Evolutionary conservation across 2,797 vertebrate species (phyloP).

Genomic region (Carcharodon carcharias): DNA sequence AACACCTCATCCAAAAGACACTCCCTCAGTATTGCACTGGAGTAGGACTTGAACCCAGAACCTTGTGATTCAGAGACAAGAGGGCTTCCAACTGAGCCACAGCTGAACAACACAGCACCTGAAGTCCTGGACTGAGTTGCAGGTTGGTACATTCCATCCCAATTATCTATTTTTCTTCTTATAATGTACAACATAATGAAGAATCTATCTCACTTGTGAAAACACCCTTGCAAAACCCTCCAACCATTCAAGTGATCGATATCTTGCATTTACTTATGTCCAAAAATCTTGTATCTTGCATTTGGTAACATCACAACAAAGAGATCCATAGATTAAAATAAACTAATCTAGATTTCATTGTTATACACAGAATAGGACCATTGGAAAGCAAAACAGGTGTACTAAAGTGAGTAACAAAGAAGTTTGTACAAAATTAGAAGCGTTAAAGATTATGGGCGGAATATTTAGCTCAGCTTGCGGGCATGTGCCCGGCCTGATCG

Average conservation of each 20-base stretch:
- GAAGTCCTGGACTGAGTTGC: not conserved
- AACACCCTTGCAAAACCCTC: slow-evolving; percentile 10
- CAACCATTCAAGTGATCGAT: slow-evolving; percentile 15
- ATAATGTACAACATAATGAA: not conserved
- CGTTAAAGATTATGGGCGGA: not conserved
- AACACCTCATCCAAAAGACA: too few species aligned
- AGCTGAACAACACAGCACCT: too few species aligned
- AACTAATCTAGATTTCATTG: not conserved
- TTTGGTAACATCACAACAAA: not conserved
- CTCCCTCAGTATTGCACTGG: too few species aligned
- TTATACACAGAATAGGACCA: not conserved
- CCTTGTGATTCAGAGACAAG: too few species aligned
- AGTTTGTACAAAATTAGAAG: too few species aligned
- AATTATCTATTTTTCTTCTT: not conserved
- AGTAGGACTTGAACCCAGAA: too few species aligned
- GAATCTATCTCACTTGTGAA: not conserved
- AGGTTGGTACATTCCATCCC: not conserved
- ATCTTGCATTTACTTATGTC: slow-evolving; percentile 26
- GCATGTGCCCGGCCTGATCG: too few species aligned
- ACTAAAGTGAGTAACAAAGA: not conserved
- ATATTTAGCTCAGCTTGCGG: too few species aligned
- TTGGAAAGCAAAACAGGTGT: not conserved
- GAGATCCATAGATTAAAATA: not conserved
- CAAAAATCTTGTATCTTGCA: slow-evolving; percentile 7
- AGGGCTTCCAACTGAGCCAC: too few species aligned